phyloP scores from a whole-genome alignment of 35 echinoderm and acorn worm species.

The Apostichopus japonicus region DNA sequence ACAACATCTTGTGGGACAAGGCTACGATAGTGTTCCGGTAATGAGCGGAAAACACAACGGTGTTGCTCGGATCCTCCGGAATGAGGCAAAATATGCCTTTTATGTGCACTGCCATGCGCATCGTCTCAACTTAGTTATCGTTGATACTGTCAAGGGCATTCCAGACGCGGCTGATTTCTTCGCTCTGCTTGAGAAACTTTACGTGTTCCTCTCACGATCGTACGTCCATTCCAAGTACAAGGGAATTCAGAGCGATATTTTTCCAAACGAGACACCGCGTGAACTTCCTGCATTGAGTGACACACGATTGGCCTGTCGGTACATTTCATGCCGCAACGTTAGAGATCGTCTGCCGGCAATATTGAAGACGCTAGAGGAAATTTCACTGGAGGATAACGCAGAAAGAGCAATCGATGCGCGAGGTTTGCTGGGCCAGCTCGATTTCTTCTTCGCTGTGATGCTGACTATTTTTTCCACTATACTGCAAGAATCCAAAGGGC shows the following conservation, averaged over 20 bases:
- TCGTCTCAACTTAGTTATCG: slow-evolving; percentile 57
- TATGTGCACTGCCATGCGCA: slow-evolving; percentile 65
- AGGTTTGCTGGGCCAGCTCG: too few relatives aligned
- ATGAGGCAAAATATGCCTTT: slow-evolving; percentile 44
- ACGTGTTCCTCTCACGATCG: slow-evolving; percentile 55
- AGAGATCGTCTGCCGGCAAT: slow-evolving; percentile 50
- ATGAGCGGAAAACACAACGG: slow-evolving; percentile 54
- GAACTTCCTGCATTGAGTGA: slow-evolving; percentile 61
- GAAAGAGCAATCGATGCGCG: too few relatives aligned
- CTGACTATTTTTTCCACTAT: too few relatives aligned
- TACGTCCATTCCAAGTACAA: slow-evolving; percentile 55
- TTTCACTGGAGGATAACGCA: too few relatives aligned
- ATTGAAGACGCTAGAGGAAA: too few relatives aligned
- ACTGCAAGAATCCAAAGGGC: too few relatives aligned
- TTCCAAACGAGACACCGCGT: slow-evolving; percentile 12
- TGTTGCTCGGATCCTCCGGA: slow-evolving; percentile 27
- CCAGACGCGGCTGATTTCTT: slow-evolving; percentile 65
- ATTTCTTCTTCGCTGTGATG: too few relatives aligned
- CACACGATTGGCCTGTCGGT: slow-evolving; percentile 66
- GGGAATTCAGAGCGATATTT: slow-evolving; percentile 53
- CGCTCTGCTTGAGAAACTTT: slow-evolving; percentile 31
- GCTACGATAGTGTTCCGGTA: slow-evolving; percentile 6
- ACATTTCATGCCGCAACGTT: slow-evolving; percentile 31
- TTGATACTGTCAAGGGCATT: slow-evolving; percentile 46
- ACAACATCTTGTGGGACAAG: slow-evolving; percentile 47